Base-by-base conservation (phyloP, 2,888 invertebrate species). In the Platycheirus rosarum region DNA sequence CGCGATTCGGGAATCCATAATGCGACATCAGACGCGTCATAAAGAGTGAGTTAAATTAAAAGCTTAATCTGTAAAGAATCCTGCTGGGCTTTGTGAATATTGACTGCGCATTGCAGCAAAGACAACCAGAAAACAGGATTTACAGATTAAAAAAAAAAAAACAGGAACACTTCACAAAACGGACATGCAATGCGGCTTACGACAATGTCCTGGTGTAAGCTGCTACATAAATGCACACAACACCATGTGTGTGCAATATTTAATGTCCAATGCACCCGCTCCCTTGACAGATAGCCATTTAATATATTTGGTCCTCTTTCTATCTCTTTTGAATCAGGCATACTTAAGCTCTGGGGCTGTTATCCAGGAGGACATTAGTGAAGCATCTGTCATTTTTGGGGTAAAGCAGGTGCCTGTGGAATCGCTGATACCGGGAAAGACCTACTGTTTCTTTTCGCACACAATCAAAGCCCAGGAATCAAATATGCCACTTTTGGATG, bases 401-500 rank as follows among this genome's bases (percentile, higher is more conserved):
- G 99, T 99, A 3, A 99, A 99, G 62, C 90, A 90, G 84, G 90
- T 90, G 0, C 98, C 98, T 0, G 94, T 97, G 7, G 98, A 98
- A 87, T 93, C 96, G 42, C 92, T 99, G 8, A 95, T 98, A 79
- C 97, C 98, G 0, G 95, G 98, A 88, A 98, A 98, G 91, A 99
- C 99, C 0, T 99, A 99, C 89, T 98, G 98, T 87, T 96, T 99
- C 91, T 99, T 99, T 91, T 99, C 99, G 0, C 99, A 99, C 90
- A 99, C 99, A 0, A 99, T 99, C 87, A 99, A 99, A 91, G 99
- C 98, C 0, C 99, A 99, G 90, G 98, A 98, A 88, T 95, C 95
- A 42, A 99, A 99, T 89, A 99, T 99, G 99, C 95, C 97, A 0
- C 92, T 99, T 86, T 90, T 99, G 85, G 99, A 99, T 90, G 97